phyloP scores from a whole-genome alignment of 2,888 invertebrate genomes.

The Mactromeris polynyma region DNA sequence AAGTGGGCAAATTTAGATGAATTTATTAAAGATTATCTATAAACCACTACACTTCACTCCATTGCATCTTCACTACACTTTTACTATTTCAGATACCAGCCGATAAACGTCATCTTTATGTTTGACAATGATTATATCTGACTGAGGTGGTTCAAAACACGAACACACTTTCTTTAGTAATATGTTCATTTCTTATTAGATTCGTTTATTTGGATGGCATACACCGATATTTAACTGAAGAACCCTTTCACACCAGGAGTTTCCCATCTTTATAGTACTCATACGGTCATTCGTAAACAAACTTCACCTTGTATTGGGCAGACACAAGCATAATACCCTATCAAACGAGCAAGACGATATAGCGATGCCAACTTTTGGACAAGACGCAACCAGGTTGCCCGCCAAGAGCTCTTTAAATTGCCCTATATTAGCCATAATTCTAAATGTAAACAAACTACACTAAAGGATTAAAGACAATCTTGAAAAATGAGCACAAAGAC shows the following conservation, averaged over 20 bases:
- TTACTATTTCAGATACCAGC: too few species aligned
- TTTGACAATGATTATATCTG: too few species aligned
- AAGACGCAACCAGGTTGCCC: background rate
- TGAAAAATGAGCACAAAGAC: slow-evolving; percentile 51
- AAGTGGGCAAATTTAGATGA: too few species aligned
- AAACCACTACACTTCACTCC: too few species aligned
- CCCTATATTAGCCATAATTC: slow-evolving; percentile 43
- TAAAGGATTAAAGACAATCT: slow-evolving; percentile 34
- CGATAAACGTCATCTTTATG: too few species aligned
- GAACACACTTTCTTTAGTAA: background rate
- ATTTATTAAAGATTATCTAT: too few species aligned
- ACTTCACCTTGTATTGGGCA: background rate
- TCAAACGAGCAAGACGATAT: background rate
- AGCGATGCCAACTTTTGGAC: background rate
- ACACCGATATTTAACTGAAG: background rate
- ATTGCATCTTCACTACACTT: too few species aligned
- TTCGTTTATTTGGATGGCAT: background rate
- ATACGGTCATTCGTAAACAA: background rate
- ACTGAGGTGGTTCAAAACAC: too few species aligned
- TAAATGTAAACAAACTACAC: slow-evolving; percentile 45
- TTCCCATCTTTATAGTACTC: background rate
- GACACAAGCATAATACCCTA: background rate
- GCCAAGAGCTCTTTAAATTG: slow-evolving; percentile 26
- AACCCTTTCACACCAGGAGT: background rate
- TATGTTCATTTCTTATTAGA: background rate